Conservation (phyloP, 1,140 invertebrate genomes). For the Chrysomallon squamiferum region DNA sequence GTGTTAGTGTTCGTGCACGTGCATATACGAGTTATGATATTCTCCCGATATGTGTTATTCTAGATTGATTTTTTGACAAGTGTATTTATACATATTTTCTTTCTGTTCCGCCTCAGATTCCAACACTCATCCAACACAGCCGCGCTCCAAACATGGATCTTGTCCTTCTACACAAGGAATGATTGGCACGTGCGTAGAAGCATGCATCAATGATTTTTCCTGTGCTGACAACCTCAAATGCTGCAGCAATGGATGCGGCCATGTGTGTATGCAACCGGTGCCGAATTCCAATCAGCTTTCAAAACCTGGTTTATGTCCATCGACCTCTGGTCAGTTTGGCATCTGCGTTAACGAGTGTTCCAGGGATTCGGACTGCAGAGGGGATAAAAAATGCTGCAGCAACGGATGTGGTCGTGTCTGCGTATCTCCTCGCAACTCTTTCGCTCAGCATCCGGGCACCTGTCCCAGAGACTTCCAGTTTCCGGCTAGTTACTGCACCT, state of each 20-base stretch:
- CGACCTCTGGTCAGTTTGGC: background rate
- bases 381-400: background rate
- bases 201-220: background rate
- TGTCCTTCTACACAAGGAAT: background rate
- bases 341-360: background rate
- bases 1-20: no score
- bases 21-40: no score
- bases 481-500: background rate
- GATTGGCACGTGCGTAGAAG: background rate
- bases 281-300: no score
- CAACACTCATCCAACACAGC: no score
- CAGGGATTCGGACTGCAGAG: background rate
- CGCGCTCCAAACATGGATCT: background rate
- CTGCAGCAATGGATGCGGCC: slow-evolving; percentile 2
- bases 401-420: slow-evolving; percentile 8
- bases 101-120: no score
- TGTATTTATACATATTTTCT: no score
- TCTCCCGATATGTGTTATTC: no score
- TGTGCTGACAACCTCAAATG: background rate
- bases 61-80: no score
- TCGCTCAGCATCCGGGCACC: background rate
- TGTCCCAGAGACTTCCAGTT: background rate
- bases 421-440: background rate
- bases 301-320: background rate
- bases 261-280: background rate